Conservation (phyloP, 2,888 invertebrate genomes). For the Thera britannica region DNA sequence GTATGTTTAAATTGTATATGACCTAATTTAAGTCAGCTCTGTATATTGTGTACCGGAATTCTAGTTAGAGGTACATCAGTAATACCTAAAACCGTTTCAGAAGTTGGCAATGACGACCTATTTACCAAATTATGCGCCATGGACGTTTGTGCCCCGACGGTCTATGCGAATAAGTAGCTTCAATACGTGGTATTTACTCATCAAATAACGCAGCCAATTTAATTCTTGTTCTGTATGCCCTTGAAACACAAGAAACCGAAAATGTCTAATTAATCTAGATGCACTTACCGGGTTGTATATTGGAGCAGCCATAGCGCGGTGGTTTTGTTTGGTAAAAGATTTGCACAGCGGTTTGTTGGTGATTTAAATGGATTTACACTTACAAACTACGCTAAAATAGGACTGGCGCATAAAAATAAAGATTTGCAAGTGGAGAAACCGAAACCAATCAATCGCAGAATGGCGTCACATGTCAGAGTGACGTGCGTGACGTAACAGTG, state of each 20-base stretch:
- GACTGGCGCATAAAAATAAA: conserved; percentile 57
- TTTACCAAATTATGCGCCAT: not conserved
- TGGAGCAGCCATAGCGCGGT: conserved; percentile 63
- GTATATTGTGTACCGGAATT: not conserved
- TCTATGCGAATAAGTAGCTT: conserved; percentile 24
- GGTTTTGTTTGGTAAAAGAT: conserved; percentile 26
- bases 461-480: conserved; percentile 61
- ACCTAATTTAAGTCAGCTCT: not conserved
- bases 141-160: conserved; percentile 34
- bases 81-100: not conserved
- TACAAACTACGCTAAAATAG: conserved; percentile 45
- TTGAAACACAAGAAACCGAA: conserved; percentile 54
- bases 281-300: conserved; percentile 76
- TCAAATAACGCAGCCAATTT: conserved; percentile 48
- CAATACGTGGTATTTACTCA: conserved; percentile 53
- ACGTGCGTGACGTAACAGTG: not conserved
- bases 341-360: conserved; percentile 33
- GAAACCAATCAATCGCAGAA: conserved; percentile 42
- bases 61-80: not conserved
- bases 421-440: conserved; percentile 51
- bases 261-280: conserved; percentile 25
- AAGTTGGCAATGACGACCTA: not conserved
- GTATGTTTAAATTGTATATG: not conserved
- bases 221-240: conserved; percentile 59
- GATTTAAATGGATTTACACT: conserved; percentile 47